phyloP scores from a whole-genome alignment of 2,797 vertebrate genomes.

The Aselliscus stoliczkanus region DNA sequence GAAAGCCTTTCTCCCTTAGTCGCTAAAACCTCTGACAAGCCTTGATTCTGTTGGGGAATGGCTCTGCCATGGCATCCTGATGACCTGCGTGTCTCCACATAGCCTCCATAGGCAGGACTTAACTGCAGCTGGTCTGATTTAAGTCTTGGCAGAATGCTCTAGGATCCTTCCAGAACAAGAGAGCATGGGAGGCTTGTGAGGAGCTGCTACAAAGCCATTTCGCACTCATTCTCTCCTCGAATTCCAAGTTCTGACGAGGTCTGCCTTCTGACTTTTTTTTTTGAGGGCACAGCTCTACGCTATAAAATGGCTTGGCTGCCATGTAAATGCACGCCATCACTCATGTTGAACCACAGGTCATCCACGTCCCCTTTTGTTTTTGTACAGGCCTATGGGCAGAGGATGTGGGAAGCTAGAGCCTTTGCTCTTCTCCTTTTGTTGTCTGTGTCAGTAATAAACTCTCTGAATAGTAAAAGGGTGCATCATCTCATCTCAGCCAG shows the following conservation, averaged over 20 bases:
- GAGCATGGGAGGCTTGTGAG: not conserved
- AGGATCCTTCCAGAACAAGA: not conserved
- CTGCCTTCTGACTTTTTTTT: not conserved
- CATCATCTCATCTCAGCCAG: not conserved
- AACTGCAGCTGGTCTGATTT: not conserved
- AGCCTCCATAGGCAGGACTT: not conserved
- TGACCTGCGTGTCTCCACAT: not conserved
- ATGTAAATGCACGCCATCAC: not conserved
- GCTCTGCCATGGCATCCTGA: not conserved
- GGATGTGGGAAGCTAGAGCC: not conserved
- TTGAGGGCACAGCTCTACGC: not conserved
- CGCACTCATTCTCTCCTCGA: not conserved
- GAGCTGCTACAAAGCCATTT: not conserved
- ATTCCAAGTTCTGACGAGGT: not conserved
- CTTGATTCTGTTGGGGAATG: not conserved
- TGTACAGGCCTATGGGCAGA: not conserved
- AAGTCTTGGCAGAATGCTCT: not conserved
- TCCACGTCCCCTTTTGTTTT: not conserved
- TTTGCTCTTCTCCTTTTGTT: not conserved
- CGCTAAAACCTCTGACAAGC: not conserved
- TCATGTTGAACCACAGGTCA: not conserved
- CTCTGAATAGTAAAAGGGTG: not conserved
- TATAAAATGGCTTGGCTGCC: not conserved
- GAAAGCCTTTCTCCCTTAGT: not conserved
- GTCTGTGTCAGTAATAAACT: not conserved